Percentiles rank a stretch among this genome's conserved stretches.
phyloP scores from a whole-genome alignment of 2,113 vertebrate genomes.

The Aptenodytes patagonicus region DNA sequence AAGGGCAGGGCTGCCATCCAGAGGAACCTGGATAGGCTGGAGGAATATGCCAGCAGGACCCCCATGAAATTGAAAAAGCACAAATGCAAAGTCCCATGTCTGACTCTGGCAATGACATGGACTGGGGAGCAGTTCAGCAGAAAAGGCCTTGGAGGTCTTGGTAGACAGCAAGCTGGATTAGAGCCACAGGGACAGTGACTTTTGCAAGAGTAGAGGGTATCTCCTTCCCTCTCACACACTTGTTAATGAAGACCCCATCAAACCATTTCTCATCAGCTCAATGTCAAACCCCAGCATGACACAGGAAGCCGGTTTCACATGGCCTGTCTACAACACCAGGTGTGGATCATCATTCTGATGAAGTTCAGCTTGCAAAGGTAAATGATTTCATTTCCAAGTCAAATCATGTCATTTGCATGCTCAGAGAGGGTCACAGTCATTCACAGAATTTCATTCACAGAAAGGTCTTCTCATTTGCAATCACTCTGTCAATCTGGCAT shows the following conservation, averaged over 20 bases:
- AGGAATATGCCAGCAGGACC: background rate
- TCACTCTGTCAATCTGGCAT: background rate
- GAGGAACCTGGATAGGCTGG: background rate
- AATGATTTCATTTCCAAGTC: background rate
- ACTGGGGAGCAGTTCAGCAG: background rate
- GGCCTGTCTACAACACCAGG: background rate
- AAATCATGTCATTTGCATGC: background rate
- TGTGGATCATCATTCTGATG: background rate
- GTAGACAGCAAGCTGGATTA: background rate
- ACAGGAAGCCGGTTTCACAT: background rate
- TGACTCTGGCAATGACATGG: background rate
- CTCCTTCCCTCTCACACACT: background rate
- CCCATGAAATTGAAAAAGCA: background rate
- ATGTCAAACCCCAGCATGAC: background rate
- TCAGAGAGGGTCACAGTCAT: background rate
- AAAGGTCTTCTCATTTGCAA: background rate
- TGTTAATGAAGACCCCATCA: background rate
- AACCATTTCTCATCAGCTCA: background rate
- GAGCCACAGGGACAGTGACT: background rate
- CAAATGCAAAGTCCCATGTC: background rate
- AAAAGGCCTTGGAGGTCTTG: background rate
- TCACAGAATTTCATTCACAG: background rate
- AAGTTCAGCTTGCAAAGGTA: background rate
- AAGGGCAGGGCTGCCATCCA: background rate
- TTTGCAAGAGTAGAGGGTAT: background rate